Evolutionary conservation across 2,888 invertebrate species (phyloP).

Genomic region (Eumacrocentrus americanus): DNA sequence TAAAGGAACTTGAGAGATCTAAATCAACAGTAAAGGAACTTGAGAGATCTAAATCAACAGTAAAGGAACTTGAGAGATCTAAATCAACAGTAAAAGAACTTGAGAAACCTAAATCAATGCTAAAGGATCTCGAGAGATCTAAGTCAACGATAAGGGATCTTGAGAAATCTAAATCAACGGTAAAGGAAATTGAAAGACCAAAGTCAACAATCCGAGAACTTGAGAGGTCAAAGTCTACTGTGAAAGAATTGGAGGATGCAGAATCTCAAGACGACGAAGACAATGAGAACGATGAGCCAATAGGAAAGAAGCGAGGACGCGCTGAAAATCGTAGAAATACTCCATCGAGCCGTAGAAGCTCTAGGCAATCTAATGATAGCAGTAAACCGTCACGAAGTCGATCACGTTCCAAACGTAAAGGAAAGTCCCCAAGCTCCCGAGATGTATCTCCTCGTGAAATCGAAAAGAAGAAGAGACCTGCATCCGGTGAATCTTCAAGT

Average conservation of each 20-base stretch:
- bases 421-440: constrained; percentile 28
- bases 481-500: constrained; percentile 26
- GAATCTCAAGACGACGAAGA: constrained; percentile 8
- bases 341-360: constrained; percentile 23
- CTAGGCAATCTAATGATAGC: constrained; percentile 29
- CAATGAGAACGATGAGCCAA: constrained; percentile 15
- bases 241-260: neutral
- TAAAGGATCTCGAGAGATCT: neutral
- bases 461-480: constrained; percentile 23
- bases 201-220: constrained; percentile 3
- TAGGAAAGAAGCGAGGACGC: constrained; percentile 18
- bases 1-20: neutral
- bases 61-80: constrained; percentile 3
- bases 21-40: constrained; percentile 8
- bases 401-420: constrained; percentile 21
- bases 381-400: constrained; percentile 16
- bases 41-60: constrained; percentile 17
- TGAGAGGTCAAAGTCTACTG: constrained; percentile 6
- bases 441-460: constrained; percentile 25
- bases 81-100: constrained; percentile 5
- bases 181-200: constrained; percentile 1
- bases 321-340: constrained; percentile 13
- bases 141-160: constrained; percentile 12
- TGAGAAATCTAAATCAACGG: constrained; percentile 14
- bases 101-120: neutral